A percentile compares a stretch with the other conserved stretches of the same genome.
These are phyloP conservation scores for Calonectris borealis DNA, from an alignment of 2,113 vertebrate species.

Conservation along the genomic window DNA sequence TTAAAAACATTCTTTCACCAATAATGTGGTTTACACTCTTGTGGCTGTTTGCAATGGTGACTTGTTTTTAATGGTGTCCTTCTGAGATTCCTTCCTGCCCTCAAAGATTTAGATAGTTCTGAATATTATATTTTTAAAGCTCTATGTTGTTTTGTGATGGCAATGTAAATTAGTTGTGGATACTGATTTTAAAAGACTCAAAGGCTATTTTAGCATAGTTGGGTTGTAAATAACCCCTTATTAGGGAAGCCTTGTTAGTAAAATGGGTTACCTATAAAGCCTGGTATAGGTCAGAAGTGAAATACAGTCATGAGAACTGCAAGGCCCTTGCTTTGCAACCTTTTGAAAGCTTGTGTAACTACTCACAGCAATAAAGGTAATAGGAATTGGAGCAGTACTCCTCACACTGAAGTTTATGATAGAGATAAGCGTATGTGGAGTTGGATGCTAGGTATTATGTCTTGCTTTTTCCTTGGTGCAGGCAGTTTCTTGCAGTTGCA, in stretches of 20 bases:
- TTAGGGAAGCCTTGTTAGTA: background rate
- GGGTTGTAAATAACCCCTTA: background rate
- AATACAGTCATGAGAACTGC: background rate
- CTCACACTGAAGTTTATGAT: background rate
- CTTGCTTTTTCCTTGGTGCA: background rate
- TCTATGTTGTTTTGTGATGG: background rate
- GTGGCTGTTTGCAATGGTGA: background rate
- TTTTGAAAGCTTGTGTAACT: background rate
- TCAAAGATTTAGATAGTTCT: background rate
- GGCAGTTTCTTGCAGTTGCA: background rate
- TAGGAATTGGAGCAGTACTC: background rate
- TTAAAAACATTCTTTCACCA: background rate
- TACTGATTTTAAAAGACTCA: background rate
- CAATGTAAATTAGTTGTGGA: background rate
- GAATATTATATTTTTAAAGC: background rate
- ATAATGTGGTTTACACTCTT: background rate
- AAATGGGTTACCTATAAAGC: background rate
- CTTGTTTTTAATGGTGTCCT: background rate
- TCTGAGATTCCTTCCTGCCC: background rate
- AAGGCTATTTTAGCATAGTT: background rate
- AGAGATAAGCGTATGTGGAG: background rate
- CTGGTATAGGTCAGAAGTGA: background rate
- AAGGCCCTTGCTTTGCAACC: background rate
- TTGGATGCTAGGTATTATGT: background rate
- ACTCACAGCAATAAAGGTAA: accelerated